Evolutionary conservation across 2,113 vertebrate genomes (phyloP), one percentile per base, ranked within the genome.

Genomic region (Acrocephalus arundinaceus): DNA sequence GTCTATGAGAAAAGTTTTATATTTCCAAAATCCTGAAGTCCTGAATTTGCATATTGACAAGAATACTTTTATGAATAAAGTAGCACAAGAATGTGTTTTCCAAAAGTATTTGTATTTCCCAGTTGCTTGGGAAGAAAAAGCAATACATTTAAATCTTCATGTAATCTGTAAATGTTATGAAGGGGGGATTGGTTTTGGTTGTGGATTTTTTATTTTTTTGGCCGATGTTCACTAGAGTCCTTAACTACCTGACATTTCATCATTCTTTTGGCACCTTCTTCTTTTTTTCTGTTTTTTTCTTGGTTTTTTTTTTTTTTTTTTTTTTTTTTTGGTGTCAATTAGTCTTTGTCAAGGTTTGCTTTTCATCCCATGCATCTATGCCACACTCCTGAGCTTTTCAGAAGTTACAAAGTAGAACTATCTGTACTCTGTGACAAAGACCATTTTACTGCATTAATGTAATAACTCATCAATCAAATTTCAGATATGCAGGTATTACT

Each of bases 311-410:
- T 63, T 46, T 31, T 31, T 58, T 27, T 77, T 48, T 41, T 16
- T 39, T 62, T 72, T 55, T 27, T 22, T 85, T 52, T 77, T 88
- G 71, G 23, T 70, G 82, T 92, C 87, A 93, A 87, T 87, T 94
- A 62, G 77, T 97, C 95, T 93, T 16, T 96, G 93, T 77, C 93
- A 96, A 88, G 77, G 72, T 87, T 86, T 95, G 94, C 90, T 94
- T 95, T 85, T 94, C 76, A 92, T 95, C 91, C 67, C 89, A 87
- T 85, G 87, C 65, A 85, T 90, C 83, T 89, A 78, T 70, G 77
- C 48, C 66, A 94, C 1, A 5, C 55, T 92, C 80, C 91, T 93
- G 63, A 87, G 83, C 81, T 80, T 74, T 85, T 76, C 85, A 73
- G 59, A 92, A 78, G 52, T 85, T 81, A 89, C n/a, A 39, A 59